phyloP scores from a whole-genome alignment of 2,797 vertebrate species.

The Tapirus indicus region DNA sequence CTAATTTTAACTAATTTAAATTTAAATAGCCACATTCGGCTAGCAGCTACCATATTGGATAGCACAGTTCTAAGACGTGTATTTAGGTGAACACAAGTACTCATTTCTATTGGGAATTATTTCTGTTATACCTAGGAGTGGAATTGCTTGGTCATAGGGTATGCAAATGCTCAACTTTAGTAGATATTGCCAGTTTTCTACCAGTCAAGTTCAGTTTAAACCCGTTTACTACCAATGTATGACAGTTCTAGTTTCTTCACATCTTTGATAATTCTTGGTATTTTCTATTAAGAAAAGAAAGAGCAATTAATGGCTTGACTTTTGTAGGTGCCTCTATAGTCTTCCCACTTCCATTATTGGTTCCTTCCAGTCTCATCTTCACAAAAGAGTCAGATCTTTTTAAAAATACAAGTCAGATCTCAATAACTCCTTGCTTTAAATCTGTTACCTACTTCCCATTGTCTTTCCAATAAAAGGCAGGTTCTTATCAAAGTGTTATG shows the following conservation, averaged over 20 bases:
- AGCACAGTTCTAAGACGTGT: background rate
- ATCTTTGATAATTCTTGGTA: background rate
- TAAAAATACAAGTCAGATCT: background rate
- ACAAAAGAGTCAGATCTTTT: background rate
- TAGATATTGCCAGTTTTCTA: background rate
- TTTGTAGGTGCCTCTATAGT: background rate
- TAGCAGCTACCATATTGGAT: background rate
- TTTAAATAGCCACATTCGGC: background rate
- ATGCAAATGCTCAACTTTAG: background rate
- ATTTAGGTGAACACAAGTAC: background rate
- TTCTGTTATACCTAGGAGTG: background rate
- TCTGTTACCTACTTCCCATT: background rate
- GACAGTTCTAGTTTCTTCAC: background rate
- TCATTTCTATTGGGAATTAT: background rate
- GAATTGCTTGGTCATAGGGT: background rate
- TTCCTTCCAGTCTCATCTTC: background rate
- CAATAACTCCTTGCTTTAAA: background rate
- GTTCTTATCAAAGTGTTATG: background rate
- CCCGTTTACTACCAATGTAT: background rate
- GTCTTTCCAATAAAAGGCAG: background rate
- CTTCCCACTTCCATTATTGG: background rate
- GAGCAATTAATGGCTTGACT: background rate
- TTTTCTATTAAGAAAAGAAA: background rate
- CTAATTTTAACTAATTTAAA: background rate
- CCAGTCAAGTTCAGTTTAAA: background rate